These are phyloP conservation scores for Aricia artaxerxes DNA, from an alignment of 2,888 invertebrate species.

Conservation along the genomic window DNA sequence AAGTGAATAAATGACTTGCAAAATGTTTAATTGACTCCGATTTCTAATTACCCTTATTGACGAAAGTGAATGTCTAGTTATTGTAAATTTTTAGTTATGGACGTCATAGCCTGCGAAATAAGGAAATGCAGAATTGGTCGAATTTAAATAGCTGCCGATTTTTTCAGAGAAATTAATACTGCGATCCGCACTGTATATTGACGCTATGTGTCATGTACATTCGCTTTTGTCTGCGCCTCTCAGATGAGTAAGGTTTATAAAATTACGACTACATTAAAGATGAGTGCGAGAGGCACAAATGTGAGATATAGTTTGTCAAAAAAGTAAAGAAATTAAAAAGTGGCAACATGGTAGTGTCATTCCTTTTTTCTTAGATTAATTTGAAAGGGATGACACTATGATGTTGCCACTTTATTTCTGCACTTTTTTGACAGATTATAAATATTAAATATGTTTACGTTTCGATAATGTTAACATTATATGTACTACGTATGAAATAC, in stretches of 20 bases:
- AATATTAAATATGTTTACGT: conserved; percentile 3
- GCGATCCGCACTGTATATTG: conserved; percentile 4
- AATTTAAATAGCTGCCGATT: conserved; percentile 23
- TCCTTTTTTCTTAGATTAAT: too few species aligned
- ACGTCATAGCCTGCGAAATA: conserved; percentile 21
- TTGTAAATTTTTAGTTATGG: conserved; percentile 6
- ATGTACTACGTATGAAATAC: conserved; percentile 27
- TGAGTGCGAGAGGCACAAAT: not conserved
- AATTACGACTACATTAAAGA: not conserved
- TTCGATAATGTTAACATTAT: conserved; percentile 17
- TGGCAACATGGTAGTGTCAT: too few species aligned
- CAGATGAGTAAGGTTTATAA: not conserved
- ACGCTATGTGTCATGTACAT: conserved; percentile 29
- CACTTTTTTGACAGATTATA: not conserved
- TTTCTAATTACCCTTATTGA: conserved; percentile 23
- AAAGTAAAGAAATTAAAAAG: too few species aligned
- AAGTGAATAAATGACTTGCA: not conserved
- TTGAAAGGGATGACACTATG: too few species aligned
- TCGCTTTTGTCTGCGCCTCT: not conserved
- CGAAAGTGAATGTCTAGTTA: not conserved
- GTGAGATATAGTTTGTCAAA: not conserved
- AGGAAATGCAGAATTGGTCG: conserved; percentile 16
- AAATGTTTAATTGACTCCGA: conserved; percentile 15
- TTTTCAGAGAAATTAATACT: not conserved
- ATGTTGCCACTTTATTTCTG: too few species aligned